Base-by-base conservation (phyloP, 64 coral and sea anemone species). In the Montipora foliosa region DNA sequence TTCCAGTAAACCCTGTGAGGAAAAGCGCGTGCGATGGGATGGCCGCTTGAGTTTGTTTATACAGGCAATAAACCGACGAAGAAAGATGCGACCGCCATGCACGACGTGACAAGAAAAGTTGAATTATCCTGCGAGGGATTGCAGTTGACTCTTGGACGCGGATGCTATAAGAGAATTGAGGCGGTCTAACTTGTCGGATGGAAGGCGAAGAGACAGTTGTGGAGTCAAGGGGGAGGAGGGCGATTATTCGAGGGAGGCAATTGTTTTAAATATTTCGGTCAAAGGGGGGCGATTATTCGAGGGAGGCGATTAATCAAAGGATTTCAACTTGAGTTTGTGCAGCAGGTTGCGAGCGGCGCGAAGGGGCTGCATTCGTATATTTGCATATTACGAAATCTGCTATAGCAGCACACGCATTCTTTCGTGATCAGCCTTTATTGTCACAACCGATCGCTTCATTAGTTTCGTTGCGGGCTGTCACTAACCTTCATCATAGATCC, bases 91-190 rank as follows among this genome's bases (percentile, higher is more conserved):
- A 67, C 82, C 82, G 3, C 82, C 82, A 49, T 85, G 82, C 22
- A 85, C 82, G 14, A 85, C 82, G 59, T 85, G 82, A 49, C 82
- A 67, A 6, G 82, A 58, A 67, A 85, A 85, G 82, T 85, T 85
- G 5, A 82, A 37, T 8, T 8, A 4, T 53, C 79, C 49, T 17
- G 79, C 79, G 47, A 81, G 49, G 7, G 49, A 81, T 62, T 81
- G 79, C 20, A 82, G 79, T 82, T 82, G 79, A 82, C 79, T 47
- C 49, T 82, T 82, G 5, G 79, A 82, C 5, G 48, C 47, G n/a
- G 79, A 21, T 1, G 17, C 47, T 17, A 82, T 44, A 16, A 82
- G 49, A 82, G 17, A 10, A 2, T 82, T 84, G 5, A 85, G 53
- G 5, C 57, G 82, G 3, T 61, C 58, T 45, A 85, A 49, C 24